Conservation (phyloP, 2,113 vertebrate species). For the Geothlypis trichas region DNA sequence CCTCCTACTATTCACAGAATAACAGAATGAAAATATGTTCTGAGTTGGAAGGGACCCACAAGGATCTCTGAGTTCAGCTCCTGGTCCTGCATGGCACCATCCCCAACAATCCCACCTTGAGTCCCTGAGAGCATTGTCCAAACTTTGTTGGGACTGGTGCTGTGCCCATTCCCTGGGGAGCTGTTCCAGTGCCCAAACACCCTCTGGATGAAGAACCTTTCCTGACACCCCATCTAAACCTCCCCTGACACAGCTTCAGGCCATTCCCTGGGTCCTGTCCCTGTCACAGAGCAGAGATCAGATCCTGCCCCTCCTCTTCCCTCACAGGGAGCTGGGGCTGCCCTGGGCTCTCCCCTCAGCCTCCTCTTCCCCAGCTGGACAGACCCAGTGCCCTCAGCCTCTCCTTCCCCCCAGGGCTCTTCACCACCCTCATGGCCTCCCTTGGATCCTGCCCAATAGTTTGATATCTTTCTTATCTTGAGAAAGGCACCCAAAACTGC, state of each 20-base stretch:
- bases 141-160: rapidly evolving
- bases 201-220: not conserved
- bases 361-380: not conserved
- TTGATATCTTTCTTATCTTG: too few relatives aligned
- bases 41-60: not conserved
- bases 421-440: too few relatives aligned
- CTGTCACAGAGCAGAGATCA: not conserved
- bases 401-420: too few relatives aligned
- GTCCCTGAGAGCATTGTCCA: too few relatives aligned
- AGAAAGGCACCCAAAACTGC: too few relatives aligned
- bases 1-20: not conserved
- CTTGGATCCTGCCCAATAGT: too few relatives aligned
- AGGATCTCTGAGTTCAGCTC: not conserved
- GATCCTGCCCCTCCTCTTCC: not conserved
- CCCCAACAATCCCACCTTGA: not conserved
- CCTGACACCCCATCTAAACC: not conserved
- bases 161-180: too few relatives aligned
- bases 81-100: too few relatives aligned
- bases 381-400: too few relatives aligned
- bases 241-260: not conserved
- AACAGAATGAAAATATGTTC: not conserved
- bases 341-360: not conserved
- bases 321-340: not conserved
- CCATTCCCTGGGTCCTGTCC: too few relatives aligned
- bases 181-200: not conserved